Conservation (phyloP, 2,113 vertebrate species). For the Nicator chloris region DNA sequence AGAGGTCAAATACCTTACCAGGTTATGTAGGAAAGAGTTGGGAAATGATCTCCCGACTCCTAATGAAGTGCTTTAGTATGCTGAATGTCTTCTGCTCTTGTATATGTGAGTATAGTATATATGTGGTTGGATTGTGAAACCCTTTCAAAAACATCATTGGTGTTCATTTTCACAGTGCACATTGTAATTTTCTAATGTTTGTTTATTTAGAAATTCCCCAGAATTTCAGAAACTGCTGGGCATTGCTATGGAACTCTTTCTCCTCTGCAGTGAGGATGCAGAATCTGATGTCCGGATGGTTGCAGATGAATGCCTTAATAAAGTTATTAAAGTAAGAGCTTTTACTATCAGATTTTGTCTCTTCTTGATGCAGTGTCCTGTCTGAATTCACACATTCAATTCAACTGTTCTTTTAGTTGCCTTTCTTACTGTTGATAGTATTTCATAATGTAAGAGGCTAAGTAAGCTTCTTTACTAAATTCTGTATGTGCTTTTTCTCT, state of each 20-base stretch:
- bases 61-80: not conserved
- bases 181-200: not conserved
- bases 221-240: constrained; percentile 97
- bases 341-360: not conserved
- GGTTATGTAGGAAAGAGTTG: not conserved
- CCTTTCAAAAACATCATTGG: not conserved
- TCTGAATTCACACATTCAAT: not conserved
- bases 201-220: constrained; percentile 87
- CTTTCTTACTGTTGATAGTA: not conserved
- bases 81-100: not conserved
- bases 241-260: constrained; percentile 97
- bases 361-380: not conserved
- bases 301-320: constrained; percentile 98
- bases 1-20: not conserved
- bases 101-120: not conserved
- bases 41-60: not conserved
- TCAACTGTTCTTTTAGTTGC: not conserved
- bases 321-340: constrained; percentile 93
- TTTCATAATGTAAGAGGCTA: not conserved
- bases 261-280: constrained; percentile 92
- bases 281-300: constrained; percentile 99
- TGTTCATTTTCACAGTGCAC: not conserved
- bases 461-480: not conserved
- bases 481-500: not conserved
- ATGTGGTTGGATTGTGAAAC: not conserved